phyloP scores from a whole-genome alignment of 2,888 invertebrate species.

The Pantelozetes paolii region DNA sequence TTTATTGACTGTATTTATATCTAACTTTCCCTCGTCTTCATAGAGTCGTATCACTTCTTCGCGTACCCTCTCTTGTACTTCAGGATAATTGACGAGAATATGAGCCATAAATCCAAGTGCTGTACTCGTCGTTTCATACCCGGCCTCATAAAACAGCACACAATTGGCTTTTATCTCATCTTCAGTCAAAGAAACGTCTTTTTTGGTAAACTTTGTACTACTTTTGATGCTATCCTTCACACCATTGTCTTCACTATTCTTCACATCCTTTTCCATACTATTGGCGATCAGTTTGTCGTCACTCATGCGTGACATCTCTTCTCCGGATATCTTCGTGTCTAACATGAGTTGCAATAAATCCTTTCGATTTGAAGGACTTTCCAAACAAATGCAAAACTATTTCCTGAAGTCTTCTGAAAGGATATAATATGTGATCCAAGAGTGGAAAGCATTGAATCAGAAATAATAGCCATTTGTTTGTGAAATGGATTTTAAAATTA shows the following conservation, averaged over 20 bases:
- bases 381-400: background rate
- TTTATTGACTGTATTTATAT: constrained; percentile 45
- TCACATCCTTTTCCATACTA: background rate
- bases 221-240: background rate
- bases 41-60: constrained; percentile 41
- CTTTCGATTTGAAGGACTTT: background rate
- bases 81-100: constrained; percentile 44
- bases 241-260: background rate
- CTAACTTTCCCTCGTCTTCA: constrained; percentile 42
- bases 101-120: constrained; percentile 45
- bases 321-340: constrained; percentile 28
- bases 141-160: constrained; percentile 42
- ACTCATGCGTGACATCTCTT: constrained; percentile 25
- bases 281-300: constrained; percentile 18
- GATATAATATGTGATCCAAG: constrained; percentile 37
- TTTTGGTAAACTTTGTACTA: background rate
- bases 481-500: background rate
- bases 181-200: constrained; percentile 1
- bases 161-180: constrained; percentile 42
- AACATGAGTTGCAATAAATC: constrained; percentile 42
- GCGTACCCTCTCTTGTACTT: constrained; percentile 45
- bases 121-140: constrained; percentile 47
- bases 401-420: constrained; percentile 22
- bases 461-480: background rate
- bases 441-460: constrained; percentile 28